phyloP scores from a whole-genome alignment of 2,888 invertebrate species.

The Venusia cambrica region DNA sequence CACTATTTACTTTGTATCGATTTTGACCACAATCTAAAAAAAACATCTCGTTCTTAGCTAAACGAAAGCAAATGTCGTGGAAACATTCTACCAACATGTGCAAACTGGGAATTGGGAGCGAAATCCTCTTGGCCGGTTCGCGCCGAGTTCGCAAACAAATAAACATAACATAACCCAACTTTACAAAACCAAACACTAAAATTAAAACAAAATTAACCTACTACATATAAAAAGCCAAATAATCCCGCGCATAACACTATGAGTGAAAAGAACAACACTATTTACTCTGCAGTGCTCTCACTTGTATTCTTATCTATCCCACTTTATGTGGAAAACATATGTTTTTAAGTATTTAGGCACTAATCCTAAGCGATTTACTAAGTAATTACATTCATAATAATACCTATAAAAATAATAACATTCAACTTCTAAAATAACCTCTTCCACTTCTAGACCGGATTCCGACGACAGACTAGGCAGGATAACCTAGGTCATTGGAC shows the following conservation, averaged over 20 bases:
- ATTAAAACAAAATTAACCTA: conserved; percentile 39
- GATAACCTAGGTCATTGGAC: conserved; percentile 74
- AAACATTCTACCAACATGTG: conserved; percentile 46
- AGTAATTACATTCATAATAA: conserved; percentile 37
- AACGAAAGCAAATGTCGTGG: conserved; percentile 47
- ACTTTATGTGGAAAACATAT: conserved; percentile 8
- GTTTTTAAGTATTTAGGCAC: conserved; percentile 17
- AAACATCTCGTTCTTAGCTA: conserved; percentile 32
- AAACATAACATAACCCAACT: conserved; percentile 31
- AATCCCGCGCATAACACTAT: conserved; percentile 11
- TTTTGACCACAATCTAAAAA: conserved; percentile 39
- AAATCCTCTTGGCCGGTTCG: conserved; percentile 48
- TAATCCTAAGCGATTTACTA: conserved; percentile 24
- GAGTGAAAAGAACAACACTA: conserved; percentile 20
- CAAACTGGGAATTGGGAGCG: conserved; percentile 42
- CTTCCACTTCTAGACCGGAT: conserved; percentile 53
- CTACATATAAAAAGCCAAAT: conserved; percentile 17
- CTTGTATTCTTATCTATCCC: conserved; percentile 3
- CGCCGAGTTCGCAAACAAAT: conserved; percentile 52
- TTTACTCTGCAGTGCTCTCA: conserved; percentile 13
- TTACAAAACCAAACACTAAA: conserved; percentile 30
- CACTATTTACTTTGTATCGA: conserved; percentile 42
- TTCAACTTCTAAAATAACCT: conserved; percentile 55
- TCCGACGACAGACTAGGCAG: conserved; percentile 49
- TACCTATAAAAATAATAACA: conserved; percentile 34